Conservation (phyloP, 1,140 invertebrate genomes). For the Eulimnadia texana region DNA sequence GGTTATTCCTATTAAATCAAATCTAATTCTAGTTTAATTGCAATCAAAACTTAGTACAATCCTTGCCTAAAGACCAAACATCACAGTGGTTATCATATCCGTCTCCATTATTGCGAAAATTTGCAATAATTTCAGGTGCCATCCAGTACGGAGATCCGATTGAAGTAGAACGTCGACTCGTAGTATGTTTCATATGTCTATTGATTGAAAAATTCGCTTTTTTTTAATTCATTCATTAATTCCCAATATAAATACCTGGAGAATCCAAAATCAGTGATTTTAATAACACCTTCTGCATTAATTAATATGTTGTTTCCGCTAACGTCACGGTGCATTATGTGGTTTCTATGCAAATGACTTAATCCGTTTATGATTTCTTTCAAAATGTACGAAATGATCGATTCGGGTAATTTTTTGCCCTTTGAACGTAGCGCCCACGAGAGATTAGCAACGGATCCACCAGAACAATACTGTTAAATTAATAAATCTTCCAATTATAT, state of each 20-base stretch:
- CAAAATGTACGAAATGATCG: constrained; percentile 72
- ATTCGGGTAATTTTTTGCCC: constrained; percentile 60
- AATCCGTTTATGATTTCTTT: constrained; percentile 67
- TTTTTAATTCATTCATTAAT: not conserved
- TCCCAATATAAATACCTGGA: constrained; percentile 36
- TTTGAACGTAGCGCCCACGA: constrained; percentile 46
- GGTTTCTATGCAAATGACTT: constrained; percentile 63
- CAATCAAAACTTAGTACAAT: not conserved
- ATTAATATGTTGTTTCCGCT: constrained; percentile 71
- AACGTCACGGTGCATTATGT: constrained; percentile 74
- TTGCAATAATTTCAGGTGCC: constrained; percentile 67
- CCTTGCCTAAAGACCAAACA: constrained; percentile 71
- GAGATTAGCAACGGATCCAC: constrained; percentile 62
- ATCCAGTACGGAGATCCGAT: constrained; percentile 83
- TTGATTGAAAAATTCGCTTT: constrained; percentile 15
- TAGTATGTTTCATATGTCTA: constrained; percentile 54
- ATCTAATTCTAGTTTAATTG: not conserved
- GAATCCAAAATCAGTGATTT: constrained; percentile 69
- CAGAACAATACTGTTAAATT: constrained; percentile 52
- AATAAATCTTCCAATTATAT: not conserved
- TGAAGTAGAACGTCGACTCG: constrained; percentile 49
- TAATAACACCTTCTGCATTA: constrained; percentile 66
- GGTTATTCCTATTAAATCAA: constrained; percentile 43
- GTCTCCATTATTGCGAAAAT: constrained; percentile 34
- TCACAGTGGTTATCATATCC: constrained; percentile 60